Conservation (phyloP, 2,888 invertebrate genomes). For the Tenthredo notha region DNA sequence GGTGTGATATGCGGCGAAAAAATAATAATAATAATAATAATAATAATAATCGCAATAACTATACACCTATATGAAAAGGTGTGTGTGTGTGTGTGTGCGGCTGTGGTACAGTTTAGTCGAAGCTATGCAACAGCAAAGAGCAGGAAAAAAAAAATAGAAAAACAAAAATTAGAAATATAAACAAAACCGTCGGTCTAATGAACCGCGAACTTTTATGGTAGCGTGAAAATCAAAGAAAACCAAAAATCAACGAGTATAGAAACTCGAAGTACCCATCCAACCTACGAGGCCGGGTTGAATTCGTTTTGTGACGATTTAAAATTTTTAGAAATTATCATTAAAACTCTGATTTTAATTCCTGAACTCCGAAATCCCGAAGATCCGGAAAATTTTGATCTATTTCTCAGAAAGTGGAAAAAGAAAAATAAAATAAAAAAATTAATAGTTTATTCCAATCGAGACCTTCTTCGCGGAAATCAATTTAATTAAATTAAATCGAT, state of each 20-base stretch:
- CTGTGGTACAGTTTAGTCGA: background rate
- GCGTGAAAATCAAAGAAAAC: constrained; percentile 65
- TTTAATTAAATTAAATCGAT: no score
- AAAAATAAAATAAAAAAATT: no score
- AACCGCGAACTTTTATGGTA: constrained; percentile 58
- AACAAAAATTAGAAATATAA: constrained; percentile 48
- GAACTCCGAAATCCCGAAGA: no score
- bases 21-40: background rate
- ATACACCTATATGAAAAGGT: background rate
- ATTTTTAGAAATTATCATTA: no score
- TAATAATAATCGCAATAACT: background rate
- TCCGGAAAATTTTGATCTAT: no score
- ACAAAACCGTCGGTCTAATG: constrained; percentile 62
- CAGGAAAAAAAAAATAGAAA: background rate
- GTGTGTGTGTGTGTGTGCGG: background rate
- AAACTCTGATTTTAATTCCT: no score
- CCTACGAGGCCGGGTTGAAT: no score
- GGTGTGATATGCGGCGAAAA: background rate
- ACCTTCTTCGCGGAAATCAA: no score
- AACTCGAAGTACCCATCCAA: no score
- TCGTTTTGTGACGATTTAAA: no score
- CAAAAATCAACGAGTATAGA: constrained; percentile 63
- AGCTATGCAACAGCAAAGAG: background rate
- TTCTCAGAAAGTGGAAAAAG: no score
- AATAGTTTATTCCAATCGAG: no score